Percentiles rank a stretch among this genome's conserved stretches.
Evolutionary conservation across 2,797 vertebrate species (phyloP).

Genomic region (Mus minutoides): DNA sequence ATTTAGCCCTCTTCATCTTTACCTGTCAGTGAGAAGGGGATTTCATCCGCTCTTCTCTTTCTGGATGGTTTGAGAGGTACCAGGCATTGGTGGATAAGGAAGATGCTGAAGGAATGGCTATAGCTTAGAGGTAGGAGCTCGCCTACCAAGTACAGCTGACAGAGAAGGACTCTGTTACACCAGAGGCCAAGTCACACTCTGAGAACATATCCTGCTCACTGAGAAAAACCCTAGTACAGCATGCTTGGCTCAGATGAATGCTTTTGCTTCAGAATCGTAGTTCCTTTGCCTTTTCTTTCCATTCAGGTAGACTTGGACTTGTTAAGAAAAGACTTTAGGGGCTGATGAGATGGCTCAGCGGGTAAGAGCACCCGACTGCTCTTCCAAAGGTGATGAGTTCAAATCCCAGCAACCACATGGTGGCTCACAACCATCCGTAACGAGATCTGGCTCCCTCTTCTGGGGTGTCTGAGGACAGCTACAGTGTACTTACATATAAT

Average conservation of each 20-base stretch:
- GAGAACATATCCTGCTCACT: not conserved
- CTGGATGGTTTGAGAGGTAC: not conserved
- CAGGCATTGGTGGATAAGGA: not conserved
- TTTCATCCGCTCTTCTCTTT: not conserved
- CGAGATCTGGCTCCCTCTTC: too few relatives aligned
- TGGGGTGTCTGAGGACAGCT: too few relatives aligned
- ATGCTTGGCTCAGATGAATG: not conserved
- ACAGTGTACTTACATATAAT: too few relatives aligned
- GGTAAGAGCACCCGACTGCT: too few relatives aligned
- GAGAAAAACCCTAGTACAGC: not conserved
- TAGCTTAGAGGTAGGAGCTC: not conserved
- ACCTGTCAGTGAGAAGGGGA: not conserved
- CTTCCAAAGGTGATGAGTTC: too few relatives aligned
- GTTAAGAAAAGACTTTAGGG: not conserved
- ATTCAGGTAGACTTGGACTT: not conserved
- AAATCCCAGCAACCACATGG: too few relatives aligned
- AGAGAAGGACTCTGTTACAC: not conserved
- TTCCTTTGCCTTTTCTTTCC: not conserved
- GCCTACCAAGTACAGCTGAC: not conserved
- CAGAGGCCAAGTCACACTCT: not conserved
- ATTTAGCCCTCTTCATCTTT: not conserved
- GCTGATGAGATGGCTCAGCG: not conserved
- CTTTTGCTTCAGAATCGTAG: not conserved
- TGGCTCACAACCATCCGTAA: too few relatives aligned
- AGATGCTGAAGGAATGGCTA: not conserved